Conservation (phyloP, 2,888 invertebrate species). For the Choristoneura rosaceana region DNA sequence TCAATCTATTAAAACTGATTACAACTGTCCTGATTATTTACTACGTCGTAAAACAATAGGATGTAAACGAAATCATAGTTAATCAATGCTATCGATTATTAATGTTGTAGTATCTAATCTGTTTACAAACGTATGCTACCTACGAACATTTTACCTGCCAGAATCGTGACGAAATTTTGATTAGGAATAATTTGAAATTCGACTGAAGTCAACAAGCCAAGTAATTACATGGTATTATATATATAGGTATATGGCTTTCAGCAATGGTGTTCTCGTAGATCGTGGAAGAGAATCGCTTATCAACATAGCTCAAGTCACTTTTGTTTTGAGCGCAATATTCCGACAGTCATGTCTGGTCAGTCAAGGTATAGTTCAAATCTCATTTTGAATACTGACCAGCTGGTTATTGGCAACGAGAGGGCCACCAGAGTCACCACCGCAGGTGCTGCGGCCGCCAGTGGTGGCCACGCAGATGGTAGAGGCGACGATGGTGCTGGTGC, state of each 20-base stretch:
- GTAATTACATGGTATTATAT: too few species aligned
- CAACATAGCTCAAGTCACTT: background rate
- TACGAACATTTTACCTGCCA: background rate
- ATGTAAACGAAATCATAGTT: background rate
- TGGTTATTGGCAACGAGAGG: conserved; percentile 32
- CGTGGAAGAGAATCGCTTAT: background rate
- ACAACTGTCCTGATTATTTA: background rate
- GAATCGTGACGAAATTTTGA: background rate
- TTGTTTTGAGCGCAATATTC: background rate
- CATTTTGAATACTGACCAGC: conserved; percentile 54
- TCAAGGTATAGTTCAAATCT: too few species aligned
- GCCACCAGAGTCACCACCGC: conserved; percentile 45
- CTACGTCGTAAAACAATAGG: background rate
- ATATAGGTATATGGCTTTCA: too few species aligned
- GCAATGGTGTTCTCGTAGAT: background rate
- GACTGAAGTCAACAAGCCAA: background rate
- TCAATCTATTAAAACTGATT: background rate
- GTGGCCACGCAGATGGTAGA: conserved; percentile 41
- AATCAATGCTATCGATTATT: background rate
- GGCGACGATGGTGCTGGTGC: background rate
- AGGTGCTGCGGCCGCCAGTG: conserved; percentile 40
- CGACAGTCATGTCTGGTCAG: too few species aligned
- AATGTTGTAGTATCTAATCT: conserved; percentile 1
- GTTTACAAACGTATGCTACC: background rate
- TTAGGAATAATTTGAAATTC: background rate